Percentiles rank a stretch among this genome's conserved stretches.
Conservation (phyloP, 2,797 vertebrate species). For the Pangasius krempfi region DNA sequence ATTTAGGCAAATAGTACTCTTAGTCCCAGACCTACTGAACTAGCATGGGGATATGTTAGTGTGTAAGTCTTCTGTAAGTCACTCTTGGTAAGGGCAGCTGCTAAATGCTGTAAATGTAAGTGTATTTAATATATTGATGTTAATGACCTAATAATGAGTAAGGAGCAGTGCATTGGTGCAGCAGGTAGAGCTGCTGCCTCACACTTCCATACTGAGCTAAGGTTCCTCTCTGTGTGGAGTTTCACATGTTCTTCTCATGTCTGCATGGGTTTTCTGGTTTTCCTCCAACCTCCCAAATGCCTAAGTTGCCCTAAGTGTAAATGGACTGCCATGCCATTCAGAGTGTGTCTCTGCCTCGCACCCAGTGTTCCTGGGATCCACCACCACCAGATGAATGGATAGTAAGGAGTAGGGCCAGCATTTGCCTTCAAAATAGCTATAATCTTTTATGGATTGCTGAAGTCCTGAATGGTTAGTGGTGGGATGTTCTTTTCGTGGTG, state of each 20-base stretch:
- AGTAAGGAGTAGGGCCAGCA: neutral
- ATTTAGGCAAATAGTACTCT: neutral
- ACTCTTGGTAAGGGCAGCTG: neutral
- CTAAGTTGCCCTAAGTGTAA: neutral
- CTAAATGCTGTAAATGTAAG: neutral
- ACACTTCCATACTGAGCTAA: neutral
- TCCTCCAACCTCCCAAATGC: neutral
- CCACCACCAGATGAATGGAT: neutral
- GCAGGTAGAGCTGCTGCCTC: neutral
- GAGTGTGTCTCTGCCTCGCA: neutral
- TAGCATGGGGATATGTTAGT: neutral
- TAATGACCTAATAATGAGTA: neutral
- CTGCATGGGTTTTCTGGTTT: neutral
- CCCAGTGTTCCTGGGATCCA: neutral
- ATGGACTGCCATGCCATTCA: neutral
- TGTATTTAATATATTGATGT: neutral
- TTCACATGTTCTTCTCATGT: neutral
- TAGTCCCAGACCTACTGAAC: neutral
- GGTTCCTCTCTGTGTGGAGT: neutral
- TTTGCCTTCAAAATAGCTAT: neutral
- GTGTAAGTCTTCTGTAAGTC: neutral
- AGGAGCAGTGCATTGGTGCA: neutral
- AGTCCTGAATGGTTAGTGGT: neutral
- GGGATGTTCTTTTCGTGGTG: neutral
- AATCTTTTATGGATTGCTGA: neutral